These are phyloP conservation scores for Coenonympha arcania DNA, from an alignment of 2,888 invertebrate species.

Conservation along the genomic window DNA sequence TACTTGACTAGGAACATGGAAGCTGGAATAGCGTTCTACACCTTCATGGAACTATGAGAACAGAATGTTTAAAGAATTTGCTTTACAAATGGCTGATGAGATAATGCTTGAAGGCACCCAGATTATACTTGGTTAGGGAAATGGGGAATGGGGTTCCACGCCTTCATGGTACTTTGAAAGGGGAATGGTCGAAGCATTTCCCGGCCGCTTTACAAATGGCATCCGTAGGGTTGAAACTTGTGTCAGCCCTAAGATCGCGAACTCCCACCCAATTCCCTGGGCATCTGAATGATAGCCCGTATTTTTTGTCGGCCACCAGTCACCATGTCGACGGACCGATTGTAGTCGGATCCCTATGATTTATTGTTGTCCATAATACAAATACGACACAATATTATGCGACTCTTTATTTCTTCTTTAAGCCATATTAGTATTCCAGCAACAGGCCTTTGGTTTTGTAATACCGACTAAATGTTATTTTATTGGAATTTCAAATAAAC, in stretches of 20 bases:
- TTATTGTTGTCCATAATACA: slow-evolving; percentile 73
- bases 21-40: too few species aligned
- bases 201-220: too few species aligned
- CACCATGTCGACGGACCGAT: slow-evolving; percentile 73
- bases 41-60: too few species aligned
- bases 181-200: too few species aligned
- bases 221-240: neutral
- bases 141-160: too few species aligned
- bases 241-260: slow-evolving; percentile 2
- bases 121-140: too few species aligned
- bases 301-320: slow-evolving; percentile 71
- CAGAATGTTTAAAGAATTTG: too few species aligned
- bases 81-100: too few species aligned
- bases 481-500: slow-evolving; percentile 72
- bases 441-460: slow-evolving; percentile 72
- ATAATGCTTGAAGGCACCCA: too few species aligned
- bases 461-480: slow-evolving; percentile 73
- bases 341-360: slow-evolving; percentile 73
- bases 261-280: slow-evolving; percentile 69
- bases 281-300: slow-evolving; percentile 69
- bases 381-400: slow-evolving; percentile 73
- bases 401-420: slow-evolving; percentile 73
- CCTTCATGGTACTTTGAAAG: too few species aligned
- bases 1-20: too few species aligned
- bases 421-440: slow-evolving; percentile 72